Evolutionary conservation across 1,140 invertebrate genomes (phyloP).

Genomic region (Lepidurus couesii): DNA sequence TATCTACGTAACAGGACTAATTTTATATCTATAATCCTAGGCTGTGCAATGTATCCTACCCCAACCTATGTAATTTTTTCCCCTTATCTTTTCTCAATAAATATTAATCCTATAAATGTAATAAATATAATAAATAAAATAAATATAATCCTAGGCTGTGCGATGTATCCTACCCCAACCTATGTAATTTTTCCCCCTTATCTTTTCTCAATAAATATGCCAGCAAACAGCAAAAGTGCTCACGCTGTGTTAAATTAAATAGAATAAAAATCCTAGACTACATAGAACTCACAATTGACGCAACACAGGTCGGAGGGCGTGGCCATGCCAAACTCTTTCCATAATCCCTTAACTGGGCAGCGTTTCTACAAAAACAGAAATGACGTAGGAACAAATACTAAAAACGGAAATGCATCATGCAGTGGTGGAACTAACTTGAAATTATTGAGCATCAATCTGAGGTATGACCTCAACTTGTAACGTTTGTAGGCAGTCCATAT

Average conservation of each 20-base stretch:
- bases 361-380: conserved; percentile 44
- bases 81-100: not conserved
- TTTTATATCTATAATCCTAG: not conserved
- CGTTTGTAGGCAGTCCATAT: conserved; percentile 78
- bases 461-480: conserved; percentile 77
- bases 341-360: conserved; percentile 55
- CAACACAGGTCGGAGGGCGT: conserved; percentile 53
- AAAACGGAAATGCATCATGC: conserved; percentile 5
- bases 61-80: too few relatives aligned
- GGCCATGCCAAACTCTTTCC: conserved; percentile 79
- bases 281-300: conserved; percentile 40
- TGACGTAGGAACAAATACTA: conserved; percentile 28
- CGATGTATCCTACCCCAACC: too few relatives aligned
- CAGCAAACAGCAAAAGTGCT: too few relatives aligned
- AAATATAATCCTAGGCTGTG: too few relatives aligned
- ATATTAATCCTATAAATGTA: too few relatives aligned
- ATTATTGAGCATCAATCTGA: conserved; percentile 58
- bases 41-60: not conserved
- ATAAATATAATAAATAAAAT: too few relatives aligned
- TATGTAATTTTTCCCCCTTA: too few relatives aligned
- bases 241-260: not conserved
- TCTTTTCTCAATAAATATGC: too few relatives aligned
- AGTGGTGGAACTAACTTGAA: conserved; percentile 50
- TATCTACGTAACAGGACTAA: not conserved
- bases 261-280: not conserved